Evolutionary conservation across 2,888 invertebrate genomes (phyloP), one percentile per base, ranked within the genome.

Genomic region (Tiliacea aurago): DNA sequence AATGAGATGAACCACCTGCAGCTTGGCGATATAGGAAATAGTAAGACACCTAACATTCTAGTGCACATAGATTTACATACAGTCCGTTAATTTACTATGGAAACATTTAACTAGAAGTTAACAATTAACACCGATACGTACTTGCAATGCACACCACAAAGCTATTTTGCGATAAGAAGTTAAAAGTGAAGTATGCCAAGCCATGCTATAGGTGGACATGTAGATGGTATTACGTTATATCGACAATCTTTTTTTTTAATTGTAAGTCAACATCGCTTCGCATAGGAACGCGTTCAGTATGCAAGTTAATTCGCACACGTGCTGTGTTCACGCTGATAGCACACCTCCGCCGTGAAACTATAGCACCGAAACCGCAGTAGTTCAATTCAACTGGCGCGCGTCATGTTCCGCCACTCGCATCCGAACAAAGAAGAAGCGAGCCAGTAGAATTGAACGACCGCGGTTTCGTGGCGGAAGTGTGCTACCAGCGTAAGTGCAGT

Each of bases 11-110:
- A 75, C 81, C 80, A 85, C 86, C 85, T 76, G 83, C 73, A 84
- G 76, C 85, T 81, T 83, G 81, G 85, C 83, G 72, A 81, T 76
- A 66, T 74, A 78, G 70, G 76, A 80, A 70, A 81, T 73, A 76
- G 76, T 75, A 79, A 75, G 75, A 81, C 77, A 81, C 69, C 82
- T 86, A 87, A 78, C 67, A 73, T 73, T 77, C 86, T 86, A 88
- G 83, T 86, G 83, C 86, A 81, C 72, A 80, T 71, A 83, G 76
- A 59, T 77, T 73, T 74, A 73, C 75, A 64, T 78, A 76, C 72
- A 76, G 71, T 70, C 77, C n/a, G 68, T 73, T 71, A 72, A 67
- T 73, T 62, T 75, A 75, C 84, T 86, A 86, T 86, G 73, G 74
- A 72, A 80, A 85, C 76, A 82, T 84, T 80, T 68, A 86, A 64